Evolutionary conservation across 2,797 vertebrate species (phyloP).

Genomic region (Tauraco hartlaubi): DNA sequence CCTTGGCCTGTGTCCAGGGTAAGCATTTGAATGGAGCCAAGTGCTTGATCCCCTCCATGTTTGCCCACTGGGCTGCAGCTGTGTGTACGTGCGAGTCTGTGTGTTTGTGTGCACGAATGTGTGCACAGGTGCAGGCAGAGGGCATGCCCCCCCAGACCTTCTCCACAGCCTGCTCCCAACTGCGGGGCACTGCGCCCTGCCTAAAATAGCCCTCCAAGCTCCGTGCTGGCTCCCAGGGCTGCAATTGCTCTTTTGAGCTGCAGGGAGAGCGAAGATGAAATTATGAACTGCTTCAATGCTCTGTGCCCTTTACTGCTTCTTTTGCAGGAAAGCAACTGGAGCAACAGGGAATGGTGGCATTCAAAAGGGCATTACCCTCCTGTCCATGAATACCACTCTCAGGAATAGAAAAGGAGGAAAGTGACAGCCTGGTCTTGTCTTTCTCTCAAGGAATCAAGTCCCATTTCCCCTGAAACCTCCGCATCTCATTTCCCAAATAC

Average conservation of each 20-base stretch:
- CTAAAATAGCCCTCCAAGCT: not conserved
- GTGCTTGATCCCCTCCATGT: not conserved
- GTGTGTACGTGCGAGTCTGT: not conserved
- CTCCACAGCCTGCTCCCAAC: not conserved
- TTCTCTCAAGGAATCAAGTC: not conserved
- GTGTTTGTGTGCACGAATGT: not conserved
- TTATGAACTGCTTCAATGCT: not conserved
- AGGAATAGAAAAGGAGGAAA: not conserved
- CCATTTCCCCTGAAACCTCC: not conserved
- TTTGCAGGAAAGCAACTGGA: not conserved
- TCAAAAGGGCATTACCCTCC: not conserved
- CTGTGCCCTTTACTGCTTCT: not conserved
- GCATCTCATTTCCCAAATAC: not conserved
- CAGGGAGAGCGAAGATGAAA: not conserved
- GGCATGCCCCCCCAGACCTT: not conserved
- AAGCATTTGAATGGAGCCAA: not conserved
- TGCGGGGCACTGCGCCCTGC: not conserved
- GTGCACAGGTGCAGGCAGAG: constrained; percentile 47
- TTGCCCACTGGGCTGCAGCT: not conserved
- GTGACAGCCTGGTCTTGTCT: not conserved
- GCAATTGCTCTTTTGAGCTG: not conserved
- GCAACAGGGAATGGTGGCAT: not conserved
- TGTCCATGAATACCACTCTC: not conserved
- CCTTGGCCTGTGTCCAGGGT: constrained; percentile 16
- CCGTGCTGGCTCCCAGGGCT: fast-evolving